Conservation (phyloP, 2,797 vertebrate species). For the Helostoma temminkii region DNA sequence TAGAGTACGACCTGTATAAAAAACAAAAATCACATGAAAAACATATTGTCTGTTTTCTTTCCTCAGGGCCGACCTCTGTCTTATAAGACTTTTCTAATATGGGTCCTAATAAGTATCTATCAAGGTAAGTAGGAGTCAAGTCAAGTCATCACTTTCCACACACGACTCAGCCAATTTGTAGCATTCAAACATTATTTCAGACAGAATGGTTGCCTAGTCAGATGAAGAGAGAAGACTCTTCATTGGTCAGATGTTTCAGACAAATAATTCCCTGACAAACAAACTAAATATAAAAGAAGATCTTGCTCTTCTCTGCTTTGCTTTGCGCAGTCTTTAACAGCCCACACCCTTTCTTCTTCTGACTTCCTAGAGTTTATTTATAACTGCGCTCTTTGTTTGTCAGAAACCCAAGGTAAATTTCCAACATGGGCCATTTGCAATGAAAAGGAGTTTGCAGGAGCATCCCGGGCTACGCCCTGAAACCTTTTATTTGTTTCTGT, state of each 20-base stretch:
- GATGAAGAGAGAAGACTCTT: constrained; percentile 1
- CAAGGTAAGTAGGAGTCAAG: constrained; percentile 91
- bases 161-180: neutral
- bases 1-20: neutral
- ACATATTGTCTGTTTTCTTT: neutral
- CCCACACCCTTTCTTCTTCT: constrained; percentile 54
- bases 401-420: constrained; percentile 62
- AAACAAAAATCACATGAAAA: neutral
- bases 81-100: constrained; percentile 98
- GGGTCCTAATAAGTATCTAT: constrained; percentile 99
- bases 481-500: constrained; percentile 49
- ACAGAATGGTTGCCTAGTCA: neutral
- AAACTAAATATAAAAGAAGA: constrained; percentile 15
- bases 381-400: constrained; percentile 41
- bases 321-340: neutral
- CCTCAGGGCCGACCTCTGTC: constrained; percentile 94
- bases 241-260: neutral
- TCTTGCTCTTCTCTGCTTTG: constrained; percentile 15
- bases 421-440: constrained; percentile 57
- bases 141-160: neutral
- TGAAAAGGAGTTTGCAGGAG: constrained; percentile 53
- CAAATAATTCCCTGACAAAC: constrained; percentile 6
- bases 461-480: constrained; percentile 52
- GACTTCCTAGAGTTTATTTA: constrained; percentile 51
- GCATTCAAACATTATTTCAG: neutral